Conservation (phyloP, 2,113 vertebrate species). For the Tragelaphus buxtoni region DNA sequence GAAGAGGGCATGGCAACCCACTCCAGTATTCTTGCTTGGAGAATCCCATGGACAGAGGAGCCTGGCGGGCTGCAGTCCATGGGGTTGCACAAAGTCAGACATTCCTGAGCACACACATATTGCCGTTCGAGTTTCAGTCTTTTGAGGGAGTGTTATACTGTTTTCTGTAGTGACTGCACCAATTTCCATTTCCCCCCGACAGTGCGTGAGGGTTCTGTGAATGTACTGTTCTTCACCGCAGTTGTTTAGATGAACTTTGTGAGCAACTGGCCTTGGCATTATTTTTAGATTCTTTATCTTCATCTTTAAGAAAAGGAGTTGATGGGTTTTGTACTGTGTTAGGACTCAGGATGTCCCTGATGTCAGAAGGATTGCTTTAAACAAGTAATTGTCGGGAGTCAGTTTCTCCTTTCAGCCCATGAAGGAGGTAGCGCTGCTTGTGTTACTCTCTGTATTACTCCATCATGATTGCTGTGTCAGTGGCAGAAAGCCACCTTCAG, state of each 20-base stretch:
- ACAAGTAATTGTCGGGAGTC: neutral
- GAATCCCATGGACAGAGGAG: neutral
- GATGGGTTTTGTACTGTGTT: neutral
- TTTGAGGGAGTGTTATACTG: neutral
- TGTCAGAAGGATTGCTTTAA: neutral
- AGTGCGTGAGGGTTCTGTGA: neutral
- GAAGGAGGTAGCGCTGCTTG: neutral
- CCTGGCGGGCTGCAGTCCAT: neutral
- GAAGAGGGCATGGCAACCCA: neutral
- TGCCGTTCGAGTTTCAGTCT: neutral
- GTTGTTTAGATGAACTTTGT: neutral
- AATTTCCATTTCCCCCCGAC: neutral
- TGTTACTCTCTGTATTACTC: neutral
- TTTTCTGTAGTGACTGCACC: neutral
- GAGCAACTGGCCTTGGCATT: neutral
- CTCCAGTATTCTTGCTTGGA: neutral
- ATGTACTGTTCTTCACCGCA: neutral
- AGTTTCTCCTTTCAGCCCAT: neutral
- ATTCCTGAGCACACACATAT: neutral
- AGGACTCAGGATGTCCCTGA: neutral
- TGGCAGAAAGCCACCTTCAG: neutral
- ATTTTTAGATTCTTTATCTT: neutral
- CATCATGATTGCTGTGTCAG: neutral
- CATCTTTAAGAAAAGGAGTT: neutral
- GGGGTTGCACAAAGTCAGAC: fast-evolving